Evolutionary conservation across 2,113 vertebrate species (phyloP).

Genomic region (Quiscalus mexicanus): DNA sequence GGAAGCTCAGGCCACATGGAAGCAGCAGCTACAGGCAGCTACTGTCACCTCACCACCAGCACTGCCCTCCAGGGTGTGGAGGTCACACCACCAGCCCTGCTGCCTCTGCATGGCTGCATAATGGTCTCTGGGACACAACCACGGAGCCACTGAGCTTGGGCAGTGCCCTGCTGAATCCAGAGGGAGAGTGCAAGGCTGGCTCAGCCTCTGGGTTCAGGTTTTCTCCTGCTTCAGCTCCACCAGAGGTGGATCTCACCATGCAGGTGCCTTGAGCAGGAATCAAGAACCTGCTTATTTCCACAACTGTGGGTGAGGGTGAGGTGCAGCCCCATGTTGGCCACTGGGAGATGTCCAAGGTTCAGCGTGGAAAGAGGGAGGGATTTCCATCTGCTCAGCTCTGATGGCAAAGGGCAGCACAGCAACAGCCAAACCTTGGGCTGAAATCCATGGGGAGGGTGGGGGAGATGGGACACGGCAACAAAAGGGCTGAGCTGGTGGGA

Average conservation of each 20-base stretch:
- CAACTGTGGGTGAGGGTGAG: rapidly evolving
- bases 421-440: not conserved
- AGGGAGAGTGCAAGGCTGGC: not conserved
- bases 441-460: rapidly evolving
- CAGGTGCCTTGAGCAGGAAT: not conserved
- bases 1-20: not conserved
- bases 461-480: not conserved
- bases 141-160: rapidly evolving
- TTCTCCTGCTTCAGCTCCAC: not conserved
- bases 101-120: not conserved
- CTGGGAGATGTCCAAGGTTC: not conserved
- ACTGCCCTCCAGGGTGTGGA: not conserved
- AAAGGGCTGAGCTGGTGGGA: not conserved
- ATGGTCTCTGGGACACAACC: not conserved
- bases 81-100: rapidly evolving
- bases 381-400: not conserved
- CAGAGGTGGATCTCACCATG: not conserved
- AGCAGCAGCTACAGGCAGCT: not conserved
- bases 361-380: rapidly evolving
- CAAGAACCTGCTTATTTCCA: not conserved
- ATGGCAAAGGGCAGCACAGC: not conserved
- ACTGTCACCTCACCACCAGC: not conserved
- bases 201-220: not conserved
- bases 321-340: not conserved
- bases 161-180: not conserved